These are phyloP conservation scores for Oophaga sylvatica DNA, from an alignment of 2,797 vertebrate genomes.

Conservation along the genomic window DNA sequence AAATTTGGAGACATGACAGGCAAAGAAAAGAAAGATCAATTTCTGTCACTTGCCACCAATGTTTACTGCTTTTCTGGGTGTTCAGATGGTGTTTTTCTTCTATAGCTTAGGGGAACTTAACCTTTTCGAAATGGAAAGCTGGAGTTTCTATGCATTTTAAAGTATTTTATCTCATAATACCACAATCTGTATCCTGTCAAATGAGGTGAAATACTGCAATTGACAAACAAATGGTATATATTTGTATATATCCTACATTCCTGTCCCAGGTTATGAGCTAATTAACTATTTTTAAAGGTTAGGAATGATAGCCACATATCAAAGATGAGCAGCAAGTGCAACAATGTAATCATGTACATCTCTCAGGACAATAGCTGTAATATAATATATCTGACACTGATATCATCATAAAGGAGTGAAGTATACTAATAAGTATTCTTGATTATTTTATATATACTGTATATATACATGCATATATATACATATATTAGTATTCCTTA, in stretches of 20 bases:
- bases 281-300: conserved; percentile 23
- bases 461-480: too few species aligned
- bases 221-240: conserved; percentile 48
- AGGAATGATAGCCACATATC: not conserved
- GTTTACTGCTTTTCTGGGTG: conserved; percentile 78
- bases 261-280: not conserved
- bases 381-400: too few species aligned
- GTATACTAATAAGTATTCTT: too few species aligned
- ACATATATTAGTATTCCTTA: too few species aligned
- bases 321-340: not conserved
- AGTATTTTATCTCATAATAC: conserved; percentile 72
- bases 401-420: too few species aligned
- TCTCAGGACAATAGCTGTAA: not conserved
- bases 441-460: too few species aligned
- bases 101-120: conserved; percentile 80
- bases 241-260: conserved; percentile 25
- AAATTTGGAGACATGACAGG: conserved; percentile 87
- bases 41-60: conserved; percentile 82
- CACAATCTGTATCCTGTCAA: conserved; percentile 63
- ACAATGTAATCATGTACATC: not conserved
- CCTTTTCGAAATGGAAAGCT: conserved; percentile 79
- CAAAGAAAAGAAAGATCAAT: conserved; percentile 82
- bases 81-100: conserved; percentile 76
- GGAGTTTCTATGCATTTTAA: conserved; percentile 79
- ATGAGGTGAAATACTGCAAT: conserved; percentile 41